Conservation (phyloP, 2,113 vertebrate species). For the Circaetus cinerascens region DNA sequence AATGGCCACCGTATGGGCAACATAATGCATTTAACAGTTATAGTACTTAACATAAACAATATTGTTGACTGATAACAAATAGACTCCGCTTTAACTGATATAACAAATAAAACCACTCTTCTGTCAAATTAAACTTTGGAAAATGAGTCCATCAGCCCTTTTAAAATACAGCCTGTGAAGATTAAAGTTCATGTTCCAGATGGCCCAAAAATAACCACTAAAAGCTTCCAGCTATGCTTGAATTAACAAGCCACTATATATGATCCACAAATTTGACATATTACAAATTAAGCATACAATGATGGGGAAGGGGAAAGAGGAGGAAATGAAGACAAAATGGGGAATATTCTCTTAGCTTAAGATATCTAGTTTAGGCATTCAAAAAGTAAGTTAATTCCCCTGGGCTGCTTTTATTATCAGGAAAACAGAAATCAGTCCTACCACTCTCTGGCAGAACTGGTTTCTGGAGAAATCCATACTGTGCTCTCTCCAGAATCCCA, state of each 20-base stretch:
- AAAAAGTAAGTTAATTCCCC: not conserved
- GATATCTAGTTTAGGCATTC: not conserved
- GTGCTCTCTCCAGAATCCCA: not conserved
- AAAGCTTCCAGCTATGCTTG: not conserved
- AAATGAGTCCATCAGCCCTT: conserved; percentile 5
- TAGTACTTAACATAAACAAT: not conserved
- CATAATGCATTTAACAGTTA: conserved; percentile 20
- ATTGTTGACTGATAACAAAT: conserved; percentile 22
- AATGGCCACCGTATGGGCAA: not conserved
- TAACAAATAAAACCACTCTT: conserved; percentile 14
- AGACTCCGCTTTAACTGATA: not conserved
- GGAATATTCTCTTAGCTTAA: not conserved
- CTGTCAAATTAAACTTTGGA: conserved; percentile 44
- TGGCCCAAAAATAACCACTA: not conserved
- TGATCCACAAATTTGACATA: not conserved
- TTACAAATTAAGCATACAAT: not conserved
- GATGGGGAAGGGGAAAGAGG: not conserved
- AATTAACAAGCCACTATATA: not conserved
- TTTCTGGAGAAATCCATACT: not conserved
- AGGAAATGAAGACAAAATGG: not conserved
- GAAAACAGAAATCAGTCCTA: not conserved
- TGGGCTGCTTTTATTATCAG: not conserved
- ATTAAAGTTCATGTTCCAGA: conserved; percentile 29
- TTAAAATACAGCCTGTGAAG: not conserved
- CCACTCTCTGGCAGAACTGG: not conserved